Evolutionary conservation across 2,888 invertebrate genomes (phyloP), one percentile per base, ranked within the genome.

Genomic region (Diaphora mendica): DNA sequence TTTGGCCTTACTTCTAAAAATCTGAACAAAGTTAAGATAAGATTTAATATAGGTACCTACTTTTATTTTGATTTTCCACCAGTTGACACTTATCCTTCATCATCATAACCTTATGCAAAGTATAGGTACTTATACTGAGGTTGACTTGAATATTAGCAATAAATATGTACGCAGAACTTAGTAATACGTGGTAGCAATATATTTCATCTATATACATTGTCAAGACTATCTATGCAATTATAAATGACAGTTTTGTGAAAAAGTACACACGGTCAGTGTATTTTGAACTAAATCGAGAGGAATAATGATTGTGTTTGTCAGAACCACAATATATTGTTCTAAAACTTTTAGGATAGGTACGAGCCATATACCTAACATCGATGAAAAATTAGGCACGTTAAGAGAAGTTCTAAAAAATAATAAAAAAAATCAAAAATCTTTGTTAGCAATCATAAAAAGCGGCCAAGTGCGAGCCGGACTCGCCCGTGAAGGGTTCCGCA

Each of bases 251-350:
- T 51, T 33, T 44, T 35, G 23, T n/a, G 15, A 1, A 55, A 30
- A 35, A 35, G 26, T 30, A 20, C 26, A 17, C 39, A 62, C 9
- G 20, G 11, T n/a, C 39, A 17, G 23, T 68, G 84, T 88, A 87
- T 89, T 90, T 90, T 88, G 17, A 55, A 79, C 79, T 80, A 85
- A 87, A 85, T 76, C 78, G 82, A 85, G 79, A 83, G 72, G 67
- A 76, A 85, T 91, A 90, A 92, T 90, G 78, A 89, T 74, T 87
- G 80, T 92, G 92, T 91, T 92, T 93, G 91, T 91, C 83, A 82
- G 83, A 73, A 84, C 84, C 85, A 82, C 86, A 85, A 83, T 82
- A 83, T 88, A 89, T 89, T 88, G 87, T 88, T 90, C 84, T 84
- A 80, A 81, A 88, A 89, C 88, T 90, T 85, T 79, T 80, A 86